A percentile compares a stretch with the other conserved stretches of the same genome.
These are phyloP conservation scores for Heliconius erato DNA, from an alignment of 2,888 invertebrate genomes.

Conservation along the genomic window DNA sequence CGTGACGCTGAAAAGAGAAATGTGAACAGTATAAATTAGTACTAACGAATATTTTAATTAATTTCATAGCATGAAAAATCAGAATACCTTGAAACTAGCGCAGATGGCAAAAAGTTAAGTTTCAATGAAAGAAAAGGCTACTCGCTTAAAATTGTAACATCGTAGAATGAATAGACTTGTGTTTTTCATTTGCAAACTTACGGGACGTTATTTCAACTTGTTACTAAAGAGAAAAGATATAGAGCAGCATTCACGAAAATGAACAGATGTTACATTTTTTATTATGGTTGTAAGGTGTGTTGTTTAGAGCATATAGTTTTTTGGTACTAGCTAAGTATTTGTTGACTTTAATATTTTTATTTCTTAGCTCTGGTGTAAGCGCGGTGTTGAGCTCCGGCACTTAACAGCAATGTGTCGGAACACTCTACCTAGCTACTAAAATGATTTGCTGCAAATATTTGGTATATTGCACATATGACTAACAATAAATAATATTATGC, in stretches of 20 bases:
- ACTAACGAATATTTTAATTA: neutral
- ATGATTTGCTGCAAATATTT: no score
- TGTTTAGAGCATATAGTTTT: neutral
- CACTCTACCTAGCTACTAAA: no score
- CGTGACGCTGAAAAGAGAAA: no score
- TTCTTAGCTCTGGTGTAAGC: no score
- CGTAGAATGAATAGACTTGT: conserved; percentile 29
- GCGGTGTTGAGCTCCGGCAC: no score
- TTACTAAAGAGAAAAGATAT: conserved; percentile 22
- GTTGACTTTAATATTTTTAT: neutral
- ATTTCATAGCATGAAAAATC: conserved; percentile 7
- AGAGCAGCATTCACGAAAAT: conserved; percentile 11
- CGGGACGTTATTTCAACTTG: conserved; percentile 11
- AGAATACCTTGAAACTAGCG: conserved; percentile 4
- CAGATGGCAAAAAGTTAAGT: conserved; percentile 26
- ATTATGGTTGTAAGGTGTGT: neutral
- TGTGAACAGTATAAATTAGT: no score
- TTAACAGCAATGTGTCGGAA: no score
- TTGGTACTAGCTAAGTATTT: neutral
- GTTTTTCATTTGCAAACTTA: conserved; percentile 29
- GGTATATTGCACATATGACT: no score
- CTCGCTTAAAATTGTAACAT: conserved; percentile 29
- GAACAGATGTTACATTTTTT: conserved; percentile 5
- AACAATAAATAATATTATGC: no score
- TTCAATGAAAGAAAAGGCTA: conserved; percentile 28